These are phyloP conservation scores for Graptemys geographica DNA, from an alignment of 2,797 vertebrate genomes.

Conservation along the genomic window DNA sequence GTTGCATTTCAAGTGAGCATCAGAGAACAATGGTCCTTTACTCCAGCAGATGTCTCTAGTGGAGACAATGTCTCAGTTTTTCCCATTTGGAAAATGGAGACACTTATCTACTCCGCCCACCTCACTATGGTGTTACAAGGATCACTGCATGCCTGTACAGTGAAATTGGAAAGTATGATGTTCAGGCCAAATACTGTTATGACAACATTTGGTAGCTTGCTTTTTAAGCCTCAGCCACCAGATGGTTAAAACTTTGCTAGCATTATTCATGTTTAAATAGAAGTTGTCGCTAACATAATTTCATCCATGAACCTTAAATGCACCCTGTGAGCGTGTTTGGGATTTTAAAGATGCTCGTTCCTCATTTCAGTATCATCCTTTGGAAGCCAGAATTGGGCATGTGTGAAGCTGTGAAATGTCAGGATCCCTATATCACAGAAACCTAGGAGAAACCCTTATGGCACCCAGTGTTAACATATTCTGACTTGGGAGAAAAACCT, in stretches of 20 bases:
- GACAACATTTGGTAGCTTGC: neutral
- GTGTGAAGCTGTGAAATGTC: neutral
- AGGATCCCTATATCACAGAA: neutral
- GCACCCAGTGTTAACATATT: neutral
- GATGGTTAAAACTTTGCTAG: neutral
- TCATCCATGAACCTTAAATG: neutral
- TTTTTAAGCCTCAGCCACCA: neutral
- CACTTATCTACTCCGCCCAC: neutral
- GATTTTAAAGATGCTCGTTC: neutral
- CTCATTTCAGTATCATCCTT: neutral
- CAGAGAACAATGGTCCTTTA: rapidly evolving
- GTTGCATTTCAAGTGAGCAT: neutral
- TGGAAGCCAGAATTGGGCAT: neutral
- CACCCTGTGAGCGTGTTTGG: neutral
- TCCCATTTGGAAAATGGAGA: neutral
- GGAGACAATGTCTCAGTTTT: neutral
- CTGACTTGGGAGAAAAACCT: neutral
- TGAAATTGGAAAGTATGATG: neutral
- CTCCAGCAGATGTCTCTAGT: neutral
- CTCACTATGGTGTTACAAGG: neutral
- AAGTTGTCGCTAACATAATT: neutral
- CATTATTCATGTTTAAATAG: neutral
- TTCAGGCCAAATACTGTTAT: neutral
- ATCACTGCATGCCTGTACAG: neutral
- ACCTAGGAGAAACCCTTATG: neutral